Evolutionary conservation across 2,888 invertebrate species (phyloP), one percentile per base, ranked within the genome.

Genomic region (Patella depressa): DNA sequence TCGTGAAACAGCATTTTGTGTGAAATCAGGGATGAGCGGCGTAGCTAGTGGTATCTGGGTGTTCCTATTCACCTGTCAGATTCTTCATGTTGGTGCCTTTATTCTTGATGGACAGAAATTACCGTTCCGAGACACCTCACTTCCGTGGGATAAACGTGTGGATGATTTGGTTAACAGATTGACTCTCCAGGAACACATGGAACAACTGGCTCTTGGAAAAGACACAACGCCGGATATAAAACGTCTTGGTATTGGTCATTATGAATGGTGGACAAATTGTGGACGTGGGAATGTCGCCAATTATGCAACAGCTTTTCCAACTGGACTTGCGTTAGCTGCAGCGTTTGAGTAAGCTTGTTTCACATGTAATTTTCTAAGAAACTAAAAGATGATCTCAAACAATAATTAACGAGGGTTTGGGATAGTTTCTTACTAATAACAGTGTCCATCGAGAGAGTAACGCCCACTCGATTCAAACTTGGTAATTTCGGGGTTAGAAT

Each of bases 261-360:
- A 75, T 34, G 65, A 70, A 11, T 75, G 75, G 75, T 75, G 75
- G 75, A 53, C 71, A 4, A 75, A 75, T 71, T 75, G 75, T 70
- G 65, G 72, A 78, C 5, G 86, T 83, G 24, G 84, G 79, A 71
- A 81, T 83, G 65, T 65, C 70, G 57, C 79, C 75, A 29, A 82
- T 80, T 71, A 82, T 81, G 79, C 86, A 9, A 86, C 86, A 11
- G 78, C 82, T 4, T 86, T 86, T 72, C 85, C 85, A n/a, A 83
- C 84, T 70, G 81, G 85, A 14, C 59, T 86, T 24, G 85, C 84
- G 12, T 79, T 86, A 15, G 85, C 83, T 24, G 84, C 86, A 15
- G 71, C 83, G 5, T 85, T 34, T 34, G 34, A 34, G 34, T 34
- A 34, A 34, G 34, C 34, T 34, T 34, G 34, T 34, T 34, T 34